Conservation (phyloP, 2,888 invertebrate species). For the Pachydiplax longipennis region DNA sequence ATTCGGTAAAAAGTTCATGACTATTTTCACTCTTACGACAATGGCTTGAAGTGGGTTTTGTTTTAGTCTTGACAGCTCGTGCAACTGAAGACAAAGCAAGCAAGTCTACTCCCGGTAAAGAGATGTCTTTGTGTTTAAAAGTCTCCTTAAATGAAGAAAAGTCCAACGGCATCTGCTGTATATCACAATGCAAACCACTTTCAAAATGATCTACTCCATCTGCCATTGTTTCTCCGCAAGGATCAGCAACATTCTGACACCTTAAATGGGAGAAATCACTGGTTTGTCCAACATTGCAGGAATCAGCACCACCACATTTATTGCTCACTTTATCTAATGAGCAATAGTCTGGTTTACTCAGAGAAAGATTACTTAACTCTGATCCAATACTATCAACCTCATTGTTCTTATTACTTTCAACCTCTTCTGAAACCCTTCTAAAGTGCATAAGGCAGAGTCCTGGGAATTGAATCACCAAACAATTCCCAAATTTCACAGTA, state of each 20-base stretch:
- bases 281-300: not conserved
- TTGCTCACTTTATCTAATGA: not conserved
- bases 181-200: not conserved
- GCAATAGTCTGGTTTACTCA: not conserved
- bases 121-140: not conserved
- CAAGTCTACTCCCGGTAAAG: not conserved
- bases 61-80: not conserved
- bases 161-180: not conserved
- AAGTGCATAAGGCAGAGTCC: constrained; percentile 21
- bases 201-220: not conserved
- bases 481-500: constrained; percentile 10
- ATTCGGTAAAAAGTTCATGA: no score
- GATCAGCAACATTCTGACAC: not conserved
- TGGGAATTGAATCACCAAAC: constrained; percentile 15
- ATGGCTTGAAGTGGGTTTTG: not conserved
- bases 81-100: not conserved
- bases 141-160: not conserved
- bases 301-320: not conserved
- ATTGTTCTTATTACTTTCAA: not conserved
- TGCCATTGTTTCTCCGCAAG: not conserved
- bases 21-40: not conserved
- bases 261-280: not conserved
- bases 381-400: not conserved
- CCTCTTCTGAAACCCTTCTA: not conserved
- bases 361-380: not conserved